phyloP scores from a whole-genome alignment of 2,797 vertebrate genomes.

The Brachymystax lenok region DNA sequence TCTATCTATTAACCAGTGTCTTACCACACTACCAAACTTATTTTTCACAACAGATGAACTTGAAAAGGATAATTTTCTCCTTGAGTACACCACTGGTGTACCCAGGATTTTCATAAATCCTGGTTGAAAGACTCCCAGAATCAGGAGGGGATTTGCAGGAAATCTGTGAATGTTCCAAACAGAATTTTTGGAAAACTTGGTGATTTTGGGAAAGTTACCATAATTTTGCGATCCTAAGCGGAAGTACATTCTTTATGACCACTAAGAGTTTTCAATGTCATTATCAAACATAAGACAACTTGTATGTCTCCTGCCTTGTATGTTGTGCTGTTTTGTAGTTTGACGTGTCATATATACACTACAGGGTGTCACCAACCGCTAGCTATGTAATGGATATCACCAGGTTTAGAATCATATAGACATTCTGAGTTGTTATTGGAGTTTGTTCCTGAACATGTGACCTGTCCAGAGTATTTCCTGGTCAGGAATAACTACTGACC shows the following conservation, averaged over 20 bases:
- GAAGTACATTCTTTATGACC: slow-evolving; percentile 4
- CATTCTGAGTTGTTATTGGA: neutral
- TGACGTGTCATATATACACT: neutral
- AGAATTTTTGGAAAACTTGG: neutral
- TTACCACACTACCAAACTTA: slow-evolving; percentile 1
- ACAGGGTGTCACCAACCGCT: neutral
- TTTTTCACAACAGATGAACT: slow-evolving; percentile 29
- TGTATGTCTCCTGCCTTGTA: neutral
- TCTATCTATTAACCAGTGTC: slow-evolving; percentile 30
- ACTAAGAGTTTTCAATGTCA: slow-evolving; percentile 20
- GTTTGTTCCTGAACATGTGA: neutral
- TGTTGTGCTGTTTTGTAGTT: neutral
- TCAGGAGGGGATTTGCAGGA: neutral
- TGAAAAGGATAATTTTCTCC: slow-evolving; percentile 22
- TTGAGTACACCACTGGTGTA: slow-evolving; percentile 39
- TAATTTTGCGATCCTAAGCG: neutral
- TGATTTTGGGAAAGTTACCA: too few relatives aligned
- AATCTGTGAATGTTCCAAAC: too few relatives aligned
- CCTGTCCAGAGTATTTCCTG: neutral
- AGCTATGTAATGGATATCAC: neutral
- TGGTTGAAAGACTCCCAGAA: neutral
- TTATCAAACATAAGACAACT: neutral
- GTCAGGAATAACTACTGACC: neutral
- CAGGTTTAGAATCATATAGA: neutral
- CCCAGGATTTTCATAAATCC: neutral